Conservation (phyloP, 2,888 invertebrate species). For the Elysia crispata region DNA sequence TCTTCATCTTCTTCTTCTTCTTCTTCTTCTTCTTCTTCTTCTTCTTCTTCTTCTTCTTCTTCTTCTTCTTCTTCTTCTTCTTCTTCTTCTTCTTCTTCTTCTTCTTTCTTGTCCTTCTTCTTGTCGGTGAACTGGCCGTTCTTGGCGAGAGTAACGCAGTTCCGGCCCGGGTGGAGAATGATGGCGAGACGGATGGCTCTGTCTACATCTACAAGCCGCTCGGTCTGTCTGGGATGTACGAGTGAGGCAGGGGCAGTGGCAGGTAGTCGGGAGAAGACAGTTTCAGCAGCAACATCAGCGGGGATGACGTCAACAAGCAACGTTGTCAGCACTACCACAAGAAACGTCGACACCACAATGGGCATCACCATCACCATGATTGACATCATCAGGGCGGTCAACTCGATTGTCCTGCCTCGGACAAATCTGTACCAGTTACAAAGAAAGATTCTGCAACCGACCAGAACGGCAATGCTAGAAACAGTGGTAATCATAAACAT, state of each 20-base stretch:
- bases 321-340: neutral
- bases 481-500: neutral
- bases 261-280: neutral
- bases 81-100: conserved; percentile 34
- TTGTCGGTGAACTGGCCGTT: too few species aligned
- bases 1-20: conserved; percentile 31
- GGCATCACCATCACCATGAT: too few species aligned
- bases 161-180: too few species aligned
- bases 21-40: conserved; percentile 29
- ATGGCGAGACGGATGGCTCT: too few species aligned
- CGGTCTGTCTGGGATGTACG: conserved; percentile 6
- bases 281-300: neutral
- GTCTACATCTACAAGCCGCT: conserved; percentile 6
- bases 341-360: too few species aligned
- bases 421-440: neutral
- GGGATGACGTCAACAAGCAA: neutral
- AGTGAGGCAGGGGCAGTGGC: neutral
- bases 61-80: conserved; percentile 34
- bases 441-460: neutral
- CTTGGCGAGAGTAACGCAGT: too few species aligned
- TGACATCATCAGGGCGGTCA: too few species aligned
- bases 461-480: too few species aligned
- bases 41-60: conserved; percentile 34
- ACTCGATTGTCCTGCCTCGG: neutral
- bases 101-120: conserved; percentile 13